phyloP scores from a whole-genome alignment of 2,888 invertebrate genomes.

The Neuroscelio doddi region DNA sequence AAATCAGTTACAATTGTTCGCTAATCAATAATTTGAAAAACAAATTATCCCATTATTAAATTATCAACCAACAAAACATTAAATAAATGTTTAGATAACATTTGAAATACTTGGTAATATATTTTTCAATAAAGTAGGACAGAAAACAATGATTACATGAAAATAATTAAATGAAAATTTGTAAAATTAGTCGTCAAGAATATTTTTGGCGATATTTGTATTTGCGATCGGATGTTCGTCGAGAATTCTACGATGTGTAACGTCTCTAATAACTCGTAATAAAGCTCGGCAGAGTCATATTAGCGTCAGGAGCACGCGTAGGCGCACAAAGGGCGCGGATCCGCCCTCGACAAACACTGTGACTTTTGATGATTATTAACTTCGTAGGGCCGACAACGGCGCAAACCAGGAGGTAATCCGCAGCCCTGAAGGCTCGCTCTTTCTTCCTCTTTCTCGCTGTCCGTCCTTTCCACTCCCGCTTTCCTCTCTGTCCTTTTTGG shows the following conservation, averaged over 20 bases:
- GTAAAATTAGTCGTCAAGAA: no score
- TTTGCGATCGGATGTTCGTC: slow-evolving; percentile 23
- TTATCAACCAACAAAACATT: no score
- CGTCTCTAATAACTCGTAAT: slow-evolving; percentile 71
- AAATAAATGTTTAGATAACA: no score
- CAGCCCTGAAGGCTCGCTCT: slow-evolving; percentile 60
- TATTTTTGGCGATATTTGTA: slow-evolving; percentile 27
- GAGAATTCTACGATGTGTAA: slow-evolving; percentile 67
- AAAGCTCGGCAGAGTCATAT: slow-evolving; percentile 71
- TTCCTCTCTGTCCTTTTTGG: slow-evolving; percentile 12
- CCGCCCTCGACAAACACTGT: slow-evolving; percentile 72
- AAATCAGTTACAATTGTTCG: no score
- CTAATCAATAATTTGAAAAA: no score
- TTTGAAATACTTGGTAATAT: no score
- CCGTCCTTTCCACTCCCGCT: slow-evolving; percentile 7
- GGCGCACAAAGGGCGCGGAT: slow-evolving; percentile 66
- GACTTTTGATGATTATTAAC: slow-evolving; percentile 73
- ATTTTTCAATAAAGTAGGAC: no score
- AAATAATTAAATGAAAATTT: no score
- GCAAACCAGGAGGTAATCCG: slow-evolving; percentile 59
- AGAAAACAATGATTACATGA: no score
- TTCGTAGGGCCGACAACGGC: slow-evolving; percentile 62
- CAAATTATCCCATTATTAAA: no score
- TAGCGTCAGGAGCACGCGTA: slow-evolving; percentile 72
- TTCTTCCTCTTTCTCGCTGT: slow-evolving; percentile 29